Percentiles rank a stretch among this genome's conserved stretches.
Conservation (phyloP, 2,113 vertebrate species). For the Chaenogobius annularis region DNA sequence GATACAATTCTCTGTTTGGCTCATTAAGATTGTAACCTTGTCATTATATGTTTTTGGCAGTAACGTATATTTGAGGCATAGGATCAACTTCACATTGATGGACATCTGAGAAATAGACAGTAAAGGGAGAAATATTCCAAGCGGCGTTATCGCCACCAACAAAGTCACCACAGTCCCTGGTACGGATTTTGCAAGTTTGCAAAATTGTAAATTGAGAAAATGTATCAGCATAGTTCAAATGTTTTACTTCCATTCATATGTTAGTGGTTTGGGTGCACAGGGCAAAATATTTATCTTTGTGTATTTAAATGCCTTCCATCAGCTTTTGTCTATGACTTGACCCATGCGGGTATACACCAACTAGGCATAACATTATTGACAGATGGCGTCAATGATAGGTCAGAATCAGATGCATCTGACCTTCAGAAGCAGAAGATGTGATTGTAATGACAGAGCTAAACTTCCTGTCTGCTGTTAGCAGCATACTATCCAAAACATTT, state of each 20-base stretch:
- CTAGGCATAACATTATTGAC: background rate
- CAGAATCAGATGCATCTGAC: background rate
- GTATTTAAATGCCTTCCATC: background rate
- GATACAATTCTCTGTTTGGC: slow-evolving; percentile 28
- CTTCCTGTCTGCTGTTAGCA: background rate
- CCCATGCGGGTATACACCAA: background rate
- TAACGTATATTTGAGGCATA: slow-evolving; percentile 63
- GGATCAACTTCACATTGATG: slow-evolving; percentile 8
- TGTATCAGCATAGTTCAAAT: background rate
- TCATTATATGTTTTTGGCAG: slow-evolving; percentile 38
- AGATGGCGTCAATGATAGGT: background rate
- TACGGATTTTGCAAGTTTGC: background rate
- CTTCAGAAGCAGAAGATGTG: background rate
- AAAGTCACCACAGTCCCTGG: background rate
- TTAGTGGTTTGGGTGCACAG: background rate
- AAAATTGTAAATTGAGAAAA: background rate
- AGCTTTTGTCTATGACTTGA: too few species aligned
- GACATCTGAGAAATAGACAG: background rate
- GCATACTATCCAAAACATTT: background rate
- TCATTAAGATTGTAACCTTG: slow-evolving; percentile 21
- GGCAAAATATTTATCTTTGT: background rate
- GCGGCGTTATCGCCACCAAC: background rate
- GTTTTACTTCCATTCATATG: background rate
- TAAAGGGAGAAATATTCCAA: background rate
- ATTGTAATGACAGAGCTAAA: background rate